phyloP scores from a whole-genome alignment of 2,888 invertebrate genomes.

The Cantharis lateralis region DNA sequence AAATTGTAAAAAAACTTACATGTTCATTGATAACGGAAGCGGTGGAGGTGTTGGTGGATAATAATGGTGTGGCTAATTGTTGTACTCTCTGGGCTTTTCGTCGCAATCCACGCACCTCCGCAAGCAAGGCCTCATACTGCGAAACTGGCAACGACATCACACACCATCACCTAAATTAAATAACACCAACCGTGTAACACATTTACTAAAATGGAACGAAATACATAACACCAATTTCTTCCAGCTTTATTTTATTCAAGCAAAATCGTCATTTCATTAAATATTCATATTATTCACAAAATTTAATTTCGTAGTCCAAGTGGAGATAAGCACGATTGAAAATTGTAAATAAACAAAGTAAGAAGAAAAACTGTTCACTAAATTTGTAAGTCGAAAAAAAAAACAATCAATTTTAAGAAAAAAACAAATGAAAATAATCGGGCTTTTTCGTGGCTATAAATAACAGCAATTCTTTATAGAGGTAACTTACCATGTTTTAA shows the following conservation, averaged over 20 bases:
- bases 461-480: neutral
- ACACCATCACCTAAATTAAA: constrained; percentile 40
- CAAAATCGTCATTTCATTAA: neutral
- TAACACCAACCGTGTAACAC: neutral
- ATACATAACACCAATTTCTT: neutral
- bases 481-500: neutral
- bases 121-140: constrained; percentile 65
- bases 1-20: neutral
- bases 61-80: constrained; percentile 53
- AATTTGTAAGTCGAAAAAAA: neutral
- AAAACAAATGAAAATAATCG: neutral
- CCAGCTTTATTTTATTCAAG: neutral
- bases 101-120: constrained; percentile 63
- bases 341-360: neutral
- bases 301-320: neutral
- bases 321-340: neutral
- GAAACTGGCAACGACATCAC: constrained; percentile 65
- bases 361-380: neutral
- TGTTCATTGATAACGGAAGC: neutral
- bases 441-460: neutral
- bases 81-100: constrained; percentile 63
- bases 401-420: neutral
- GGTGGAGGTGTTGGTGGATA: constrained; percentile 36
- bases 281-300: neutral
- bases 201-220: too few species aligned